These are phyloP conservation scores for Corythoichthys intestinalis DNA, from an alignment of 2,113 vertebrate genomes.

Conservation along the genomic window DNA sequence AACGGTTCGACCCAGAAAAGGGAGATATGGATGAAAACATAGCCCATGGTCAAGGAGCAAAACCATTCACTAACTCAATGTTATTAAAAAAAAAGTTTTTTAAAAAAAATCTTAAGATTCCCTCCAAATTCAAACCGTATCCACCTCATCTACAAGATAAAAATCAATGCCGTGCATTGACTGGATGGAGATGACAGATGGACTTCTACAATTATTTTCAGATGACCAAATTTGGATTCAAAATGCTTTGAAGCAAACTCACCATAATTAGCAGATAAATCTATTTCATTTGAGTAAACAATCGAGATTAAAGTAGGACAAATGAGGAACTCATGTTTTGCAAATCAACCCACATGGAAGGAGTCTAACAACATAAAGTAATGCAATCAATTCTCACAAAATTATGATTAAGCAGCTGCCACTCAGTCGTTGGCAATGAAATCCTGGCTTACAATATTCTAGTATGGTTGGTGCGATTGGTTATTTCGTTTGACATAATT, in stretches of 20 bases:
- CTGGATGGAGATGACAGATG: slow-evolving; percentile 63
- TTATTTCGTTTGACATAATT: background rate
- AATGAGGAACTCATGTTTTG: background rate
- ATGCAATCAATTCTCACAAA: background rate
- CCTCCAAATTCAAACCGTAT: slow-evolving; percentile 45
- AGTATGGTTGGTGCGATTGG: background rate
- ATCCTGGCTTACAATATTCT: background rate
- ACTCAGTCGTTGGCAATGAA: background rate
- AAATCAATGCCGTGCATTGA: slow-evolving; percentile 41
- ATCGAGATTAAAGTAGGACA: background rate
- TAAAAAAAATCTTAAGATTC: slow-evolving; percentile 67
- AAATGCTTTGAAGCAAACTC: slow-evolving; percentile 18
- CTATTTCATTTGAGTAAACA: background rate
- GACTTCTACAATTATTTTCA: slow-evolving; percentile 52
- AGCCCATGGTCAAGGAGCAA: slow-evolving; percentile 57
- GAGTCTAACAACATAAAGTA: background rate
- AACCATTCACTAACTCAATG: slow-evolving; percentile 50
- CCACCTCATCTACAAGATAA: slow-evolving; percentile 56
- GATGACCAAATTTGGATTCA: slow-evolving; percentile 50
- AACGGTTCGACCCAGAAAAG: slow-evolving; percentile 48
- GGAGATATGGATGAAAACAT: slow-evolving; percentile 50
- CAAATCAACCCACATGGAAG: background rate
- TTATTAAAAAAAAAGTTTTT: slow-evolving; percentile 19
- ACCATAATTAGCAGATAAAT: background rate
- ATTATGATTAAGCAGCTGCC: background rate